A percentile compares a stretch with the other conserved stretches of the same genome.
These are phyloP conservation scores for Eucidaris tribuloides DNA, from an alignment of 35 echinoderm and acorn worm species.

Conservation along the genomic window DNA sequence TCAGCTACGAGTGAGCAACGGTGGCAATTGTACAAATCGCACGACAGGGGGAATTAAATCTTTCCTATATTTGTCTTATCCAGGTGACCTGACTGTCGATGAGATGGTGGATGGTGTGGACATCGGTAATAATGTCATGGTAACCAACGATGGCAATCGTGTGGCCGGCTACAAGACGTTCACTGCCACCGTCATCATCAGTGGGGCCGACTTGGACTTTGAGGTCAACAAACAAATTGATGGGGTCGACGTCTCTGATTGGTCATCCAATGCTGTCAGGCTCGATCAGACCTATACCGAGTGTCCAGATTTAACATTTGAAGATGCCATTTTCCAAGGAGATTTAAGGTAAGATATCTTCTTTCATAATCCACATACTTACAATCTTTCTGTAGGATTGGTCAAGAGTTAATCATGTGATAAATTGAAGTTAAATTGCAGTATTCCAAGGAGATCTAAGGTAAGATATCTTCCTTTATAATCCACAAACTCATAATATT, in stretches of 20 bases:
- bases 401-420: too few species aligned
- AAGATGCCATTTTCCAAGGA: background rate
- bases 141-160: conserved; percentile 40
- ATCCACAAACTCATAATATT: too few species aligned
- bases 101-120: conserved; percentile 58
- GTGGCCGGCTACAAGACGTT: conserved; percentile 64
- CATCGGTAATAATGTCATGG: conserved; percentile 46
- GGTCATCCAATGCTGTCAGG: background rate
- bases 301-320: background rate
- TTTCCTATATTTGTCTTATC: too few species aligned
- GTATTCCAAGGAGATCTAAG: too few species aligned
- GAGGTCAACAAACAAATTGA: background rate
- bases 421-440: too few species aligned
- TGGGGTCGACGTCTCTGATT: background rate
- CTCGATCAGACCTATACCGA: background rate
- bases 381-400: too few species aligned
- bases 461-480: too few species aligned
- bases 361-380: too few species aligned
- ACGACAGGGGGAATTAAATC: too few species aligned
- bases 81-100: conserved; percentile 47
- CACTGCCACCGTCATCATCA: background rate
- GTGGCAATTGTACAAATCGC: too few species aligned
- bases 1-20: too few species aligned
- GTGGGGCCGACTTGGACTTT: background rate
- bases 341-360: background rate